Evolutionary conservation across 2,113 vertebrate genomes (phyloP), one percentile per base, ranked within the genome.

Genomic region (Corythaeola cristata): DNA sequence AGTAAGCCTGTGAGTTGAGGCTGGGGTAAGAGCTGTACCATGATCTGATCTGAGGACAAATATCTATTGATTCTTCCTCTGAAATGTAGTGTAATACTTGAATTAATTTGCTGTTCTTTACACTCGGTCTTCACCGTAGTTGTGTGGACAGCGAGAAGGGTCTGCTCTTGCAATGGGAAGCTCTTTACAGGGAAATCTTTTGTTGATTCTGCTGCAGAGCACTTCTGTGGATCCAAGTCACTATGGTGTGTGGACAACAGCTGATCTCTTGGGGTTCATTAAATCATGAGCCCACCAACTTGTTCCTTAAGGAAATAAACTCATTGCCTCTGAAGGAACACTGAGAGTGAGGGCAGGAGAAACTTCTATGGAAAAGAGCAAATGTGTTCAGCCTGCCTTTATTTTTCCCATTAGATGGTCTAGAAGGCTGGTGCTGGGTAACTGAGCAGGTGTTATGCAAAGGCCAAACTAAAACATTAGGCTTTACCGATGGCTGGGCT

Each of bases 171-270:
- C 19, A 47, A n/a, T 16, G 2, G 63, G 28, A 88, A 75, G 33
- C 3, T 35, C 30, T 60, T 73, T 26, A 21, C 41, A 14, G 20
- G 20, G 47, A 69, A 90, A 24, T 55, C 9, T 82, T 81, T 81
- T 69, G 24, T 58, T 50, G 7, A 8, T 75, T 87, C 27, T 69
- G 50, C 32, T 41, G 5, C 21, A 78, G 45, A 91, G 5, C 22
- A 27, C 17, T 63, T 68, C 58, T 44, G 37, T 60, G 52, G 15
- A 59, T 76, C 18, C 9, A 50, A 55, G n/a, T 8, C 0, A 0
- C 37, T 78, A 63, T 3, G 11, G 28, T 33, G 5, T 33, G 16
- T 30, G 44, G 23, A 72, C 28, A 58, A 28, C 41, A 44, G 50
- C 9, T 60, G 17, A 49, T 53, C 11, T 22, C 21, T 32, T 47